Conservation (phyloP, 2,797 vertebrate species). For the Thripadectes ignobilis region DNA sequence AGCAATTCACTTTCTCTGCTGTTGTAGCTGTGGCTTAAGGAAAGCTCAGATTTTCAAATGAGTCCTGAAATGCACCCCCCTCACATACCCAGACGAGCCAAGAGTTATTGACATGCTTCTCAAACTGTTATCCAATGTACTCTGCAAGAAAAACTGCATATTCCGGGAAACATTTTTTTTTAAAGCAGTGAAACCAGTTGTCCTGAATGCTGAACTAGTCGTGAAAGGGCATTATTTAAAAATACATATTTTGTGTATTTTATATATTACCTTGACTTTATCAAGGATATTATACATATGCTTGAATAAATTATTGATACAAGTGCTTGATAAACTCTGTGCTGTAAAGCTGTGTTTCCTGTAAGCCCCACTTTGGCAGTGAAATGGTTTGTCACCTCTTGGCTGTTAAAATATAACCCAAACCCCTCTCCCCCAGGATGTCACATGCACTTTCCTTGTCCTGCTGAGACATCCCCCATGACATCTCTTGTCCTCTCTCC, state of each 20-base stretch:
- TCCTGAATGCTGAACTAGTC: background rate
- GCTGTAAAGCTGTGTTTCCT: background rate
- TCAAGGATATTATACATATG: background rate
- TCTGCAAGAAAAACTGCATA: background rate
- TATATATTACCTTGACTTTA: background rate
- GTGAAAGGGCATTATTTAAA: background rate
- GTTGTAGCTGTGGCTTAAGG: background rate
- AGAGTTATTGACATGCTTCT: background rate
- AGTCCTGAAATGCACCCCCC: background rate
- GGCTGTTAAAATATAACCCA: background rate
- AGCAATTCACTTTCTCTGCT: background rate
- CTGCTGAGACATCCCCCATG: background rate
- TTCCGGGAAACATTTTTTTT: background rate
- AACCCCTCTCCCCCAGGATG: background rate
- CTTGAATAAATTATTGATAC: background rate
- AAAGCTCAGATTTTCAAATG: background rate
- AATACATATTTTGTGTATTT: background rate
- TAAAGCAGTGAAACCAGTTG: background rate
- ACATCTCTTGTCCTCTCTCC: background rate
- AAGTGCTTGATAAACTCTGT: background rate
- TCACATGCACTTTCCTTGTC: background rate
- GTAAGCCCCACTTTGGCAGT: accelerated
- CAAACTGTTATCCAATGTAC: background rate
- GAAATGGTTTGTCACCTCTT: background rate
- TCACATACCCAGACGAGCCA: background rate